These are phyloP conservation scores for Riparia riparia DNA, from an alignment of 2,113 vertebrate species.

Conservation along the genomic window DNA sequence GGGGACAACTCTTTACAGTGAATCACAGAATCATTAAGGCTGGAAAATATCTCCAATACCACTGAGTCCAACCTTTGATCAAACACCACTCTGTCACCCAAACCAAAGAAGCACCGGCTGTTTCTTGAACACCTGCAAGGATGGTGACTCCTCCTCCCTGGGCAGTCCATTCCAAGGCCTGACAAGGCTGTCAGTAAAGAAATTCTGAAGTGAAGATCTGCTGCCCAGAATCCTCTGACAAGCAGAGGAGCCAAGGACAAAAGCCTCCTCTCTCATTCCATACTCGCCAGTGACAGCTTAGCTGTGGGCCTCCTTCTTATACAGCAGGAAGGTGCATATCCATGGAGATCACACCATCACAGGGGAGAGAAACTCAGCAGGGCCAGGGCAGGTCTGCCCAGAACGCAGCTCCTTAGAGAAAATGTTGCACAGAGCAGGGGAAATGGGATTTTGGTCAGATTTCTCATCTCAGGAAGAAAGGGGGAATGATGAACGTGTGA, in stretches of 20 bases:
- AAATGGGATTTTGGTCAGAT: neutral
- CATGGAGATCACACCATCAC: neutral
- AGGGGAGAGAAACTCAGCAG: neutral
- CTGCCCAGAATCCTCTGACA: neutral
- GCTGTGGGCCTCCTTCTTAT: neutral
- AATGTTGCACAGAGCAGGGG: neutral
- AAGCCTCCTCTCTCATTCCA: neutral
- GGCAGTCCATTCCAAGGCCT: neutral
- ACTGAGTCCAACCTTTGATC: rapidly evolving
- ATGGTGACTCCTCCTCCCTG: neutral
- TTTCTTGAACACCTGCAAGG: neutral
- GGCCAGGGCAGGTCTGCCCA: neutral
- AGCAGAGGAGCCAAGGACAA: neutral
- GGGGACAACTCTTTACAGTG: neutral
- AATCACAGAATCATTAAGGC: neutral
- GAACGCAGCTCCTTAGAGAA: neutral
- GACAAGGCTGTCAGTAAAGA: neutral
- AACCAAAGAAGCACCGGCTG: neutral
- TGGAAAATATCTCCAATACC: neutral
- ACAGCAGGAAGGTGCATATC: neutral
- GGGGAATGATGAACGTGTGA: neutral
- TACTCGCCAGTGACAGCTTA: neutral
- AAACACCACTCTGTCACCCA: neutral
- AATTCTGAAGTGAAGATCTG: neutral
- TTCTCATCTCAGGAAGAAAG: neutral